Conservation (phyloP, 1,140 invertebrate genomes). For the Mactra quadrangularis region DNA sequence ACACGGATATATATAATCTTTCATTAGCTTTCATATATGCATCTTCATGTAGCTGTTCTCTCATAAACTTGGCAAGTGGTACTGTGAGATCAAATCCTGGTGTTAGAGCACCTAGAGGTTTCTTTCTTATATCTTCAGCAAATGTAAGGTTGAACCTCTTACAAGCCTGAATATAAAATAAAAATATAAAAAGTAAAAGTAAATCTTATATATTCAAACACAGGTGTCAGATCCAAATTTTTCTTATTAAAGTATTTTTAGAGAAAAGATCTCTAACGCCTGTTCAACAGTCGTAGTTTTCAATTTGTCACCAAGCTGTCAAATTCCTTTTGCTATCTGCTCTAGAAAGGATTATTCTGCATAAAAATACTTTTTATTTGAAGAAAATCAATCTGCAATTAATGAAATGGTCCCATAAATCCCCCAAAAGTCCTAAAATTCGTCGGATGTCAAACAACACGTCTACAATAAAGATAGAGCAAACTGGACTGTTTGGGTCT, state of each 20-base stretch:
- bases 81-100: constrained; percentile 74
- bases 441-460: too few species aligned
- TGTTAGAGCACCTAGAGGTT: constrained; percentile 74
- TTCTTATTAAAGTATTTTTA: too few species aligned
- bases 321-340: too few species aligned
- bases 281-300: too few species aligned
- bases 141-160: constrained; percentile 68
- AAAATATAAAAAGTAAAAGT: not conserved
- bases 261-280: too few species aligned
- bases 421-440: not conserved
- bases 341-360: too few species aligned
- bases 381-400: too few species aligned
- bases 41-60: constrained; percentile 69
- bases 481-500: too few species aligned
- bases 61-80: constrained; percentile 69
- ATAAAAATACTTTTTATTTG: too few species aligned
- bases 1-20: constrained; percentile 77
- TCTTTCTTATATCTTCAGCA: constrained; percentile 69
- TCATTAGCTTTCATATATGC: constrained; percentile 71
- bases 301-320: not conserved
- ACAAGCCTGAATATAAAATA: constrained; percentile 67
- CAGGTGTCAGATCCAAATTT: too few species aligned
- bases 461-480: too few species aligned
- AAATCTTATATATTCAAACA: not conserved
- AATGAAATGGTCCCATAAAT: too few species aligned